These are phyloP conservation scores for Sphenopsis melanotis DNA, from an alignment of 2,797 vertebrate genomes.

Conservation along the genomic window DNA sequence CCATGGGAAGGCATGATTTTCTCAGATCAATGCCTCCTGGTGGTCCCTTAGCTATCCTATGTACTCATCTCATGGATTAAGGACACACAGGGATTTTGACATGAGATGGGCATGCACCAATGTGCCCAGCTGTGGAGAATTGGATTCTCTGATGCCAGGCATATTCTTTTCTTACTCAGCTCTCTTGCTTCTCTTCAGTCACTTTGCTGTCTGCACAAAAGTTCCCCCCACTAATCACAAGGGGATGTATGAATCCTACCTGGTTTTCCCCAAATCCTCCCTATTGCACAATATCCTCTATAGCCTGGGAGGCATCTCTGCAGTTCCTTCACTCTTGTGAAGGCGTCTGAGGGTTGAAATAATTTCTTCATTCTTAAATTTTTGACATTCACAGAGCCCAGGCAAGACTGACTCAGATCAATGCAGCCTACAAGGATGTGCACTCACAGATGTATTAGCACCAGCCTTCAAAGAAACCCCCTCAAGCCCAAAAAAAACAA, in stretches of 20 bases:
- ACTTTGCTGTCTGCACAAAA: neutral
- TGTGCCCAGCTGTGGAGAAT: neutral
- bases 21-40: neutral
- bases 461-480: constrained; percentile 36
- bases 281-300: neutral
- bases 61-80: neutral
- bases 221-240: neutral
- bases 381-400: neutral
- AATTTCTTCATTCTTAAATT: neutral
- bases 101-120: neutral
- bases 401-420: neutral
- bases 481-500: constrained; percentile 14
- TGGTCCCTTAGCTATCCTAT: neutral
- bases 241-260: neutral
- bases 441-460: neutral
- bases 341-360: neutral
- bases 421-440: neutral
- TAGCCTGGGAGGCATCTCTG: neutral
- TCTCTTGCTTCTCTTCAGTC: neutral
- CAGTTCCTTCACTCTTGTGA: neutral
- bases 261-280: neutral
- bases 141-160: neutral
- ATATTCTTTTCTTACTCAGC: neutral
- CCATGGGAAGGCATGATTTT: neutral
- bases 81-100: neutral